Evolutionary conservation across 2,113 vertebrate species (phyloP).

Genomic region (Pelecanus crispus): DNA sequence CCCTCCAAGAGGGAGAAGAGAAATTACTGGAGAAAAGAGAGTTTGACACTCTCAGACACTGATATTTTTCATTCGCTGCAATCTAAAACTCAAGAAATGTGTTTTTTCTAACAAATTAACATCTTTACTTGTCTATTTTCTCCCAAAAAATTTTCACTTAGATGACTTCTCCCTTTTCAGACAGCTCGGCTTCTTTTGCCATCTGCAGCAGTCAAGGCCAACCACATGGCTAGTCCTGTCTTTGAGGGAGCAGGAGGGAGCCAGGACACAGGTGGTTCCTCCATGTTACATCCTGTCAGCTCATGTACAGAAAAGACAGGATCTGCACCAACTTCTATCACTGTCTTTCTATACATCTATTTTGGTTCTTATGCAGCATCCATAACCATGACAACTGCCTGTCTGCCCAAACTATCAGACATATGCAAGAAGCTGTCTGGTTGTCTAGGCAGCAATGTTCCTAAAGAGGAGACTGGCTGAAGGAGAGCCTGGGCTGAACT

Average conservation of each 20-base stretch:
- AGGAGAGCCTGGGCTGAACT: not conserved
- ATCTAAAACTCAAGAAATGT: not conserved
- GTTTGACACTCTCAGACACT: not conserved
- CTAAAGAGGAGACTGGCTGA: not conserved
- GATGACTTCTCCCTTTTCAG: not conserved
- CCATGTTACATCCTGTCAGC: not conserved
- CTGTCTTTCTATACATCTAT: conserved; percentile 36
- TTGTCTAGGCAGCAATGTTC: conserved; percentile 24
- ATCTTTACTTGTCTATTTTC: not conserved
- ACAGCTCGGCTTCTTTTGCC: not conserved
- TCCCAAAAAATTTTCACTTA: not conserved
- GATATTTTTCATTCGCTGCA: not conserved
- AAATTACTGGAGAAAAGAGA: not conserved
- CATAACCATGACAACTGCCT: conserved; percentile 60
- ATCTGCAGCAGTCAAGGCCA: not conserved
- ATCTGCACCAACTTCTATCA: not conserved
- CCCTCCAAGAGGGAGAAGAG: not conserved
- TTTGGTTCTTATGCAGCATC: conserved; percentile 5
- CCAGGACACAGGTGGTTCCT: conserved; percentile 37
- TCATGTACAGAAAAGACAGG: not conserved
- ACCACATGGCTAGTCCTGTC: not conserved
- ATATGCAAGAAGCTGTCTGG: conserved; percentile 27
- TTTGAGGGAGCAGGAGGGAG: not conserved
- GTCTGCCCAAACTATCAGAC: conserved; percentile 20
- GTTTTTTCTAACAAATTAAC: not conserved